Evolutionary conservation across 2,797 vertebrate genomes (phyloP), one percentile per base, ranked within the genome.

Genomic region (Naso thynnoides): DNA sequence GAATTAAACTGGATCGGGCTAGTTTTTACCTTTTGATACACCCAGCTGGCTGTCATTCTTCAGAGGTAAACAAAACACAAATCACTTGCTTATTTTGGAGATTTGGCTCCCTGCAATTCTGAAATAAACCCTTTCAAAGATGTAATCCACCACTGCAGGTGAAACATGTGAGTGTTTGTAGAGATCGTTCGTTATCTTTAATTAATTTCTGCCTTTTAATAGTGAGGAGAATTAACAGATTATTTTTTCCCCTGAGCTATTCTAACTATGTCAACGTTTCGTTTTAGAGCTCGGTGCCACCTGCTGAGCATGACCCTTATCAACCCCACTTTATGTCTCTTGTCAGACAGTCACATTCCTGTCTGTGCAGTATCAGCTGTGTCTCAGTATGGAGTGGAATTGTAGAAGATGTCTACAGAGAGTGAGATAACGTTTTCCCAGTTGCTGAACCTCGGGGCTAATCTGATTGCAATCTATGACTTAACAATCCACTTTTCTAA

Each of bases 271-370:
- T 13, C 41, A 27, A 19, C n/a, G 16, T 36, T 16, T 36, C n/a
- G 24, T 65, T 74, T 69, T 36, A 49, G 27, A 67, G 57, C 55
- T 64, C 7, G 23, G 23, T 39, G 21, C 57, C 70, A 23, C 76
- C 71, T 29, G 66, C 60, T 45, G 59, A 82, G 72, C 29, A 0
- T 33, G 6, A 15, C 21, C 69, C 52, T 72, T 33, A 71, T 78
- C 81, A 61, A n/a, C 27, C 48, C 68, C 27, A 31, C 54, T 16
- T 70, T 26, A 44, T 21, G 36, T 42, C 38, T 69, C 18, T 57
- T 18, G 47, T 75, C 60, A 59, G 65, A 68, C 27, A 26, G 8
- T 36, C 2, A 44, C 15, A 44, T 65, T 70, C 52, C 57, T 38
- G 11, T n/a, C 41, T 23, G 41, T 64, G 31, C 41, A 15, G 59